phyloP scores from a whole-genome alignment of 1,140 invertebrate species.

The Caerostris darwini region DNA sequence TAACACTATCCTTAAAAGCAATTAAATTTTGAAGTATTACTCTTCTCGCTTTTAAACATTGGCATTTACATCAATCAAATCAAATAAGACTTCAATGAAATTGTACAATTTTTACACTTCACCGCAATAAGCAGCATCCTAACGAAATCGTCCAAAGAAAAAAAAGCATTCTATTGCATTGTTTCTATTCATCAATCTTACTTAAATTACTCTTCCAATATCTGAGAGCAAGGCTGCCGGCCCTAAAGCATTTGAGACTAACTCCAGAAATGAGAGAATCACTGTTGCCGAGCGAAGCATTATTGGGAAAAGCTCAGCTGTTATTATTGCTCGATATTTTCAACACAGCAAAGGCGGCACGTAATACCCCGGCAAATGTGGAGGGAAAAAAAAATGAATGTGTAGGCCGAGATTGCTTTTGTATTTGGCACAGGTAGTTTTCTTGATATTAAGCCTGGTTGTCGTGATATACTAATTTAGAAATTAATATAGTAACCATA shows the following conservation, averaged over 20 bases:
- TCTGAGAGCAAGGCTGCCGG: conserved; percentile 1
- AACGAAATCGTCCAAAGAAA: not conserved
- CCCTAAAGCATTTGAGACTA: conserved; percentile 51
- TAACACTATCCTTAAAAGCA: not conserved
- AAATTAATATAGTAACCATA: not conserved
- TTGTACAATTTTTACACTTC: not conserved
- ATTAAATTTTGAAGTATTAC: not conserved
- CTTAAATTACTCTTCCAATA: conserved; percentile 64
- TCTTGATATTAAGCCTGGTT: not conserved
- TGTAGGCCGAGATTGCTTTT: not conserved
- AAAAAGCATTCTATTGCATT: conserved; percentile 35
- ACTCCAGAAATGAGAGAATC: conserved; percentile 52
- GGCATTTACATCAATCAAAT: not conserved
- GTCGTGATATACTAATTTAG: not conserved
- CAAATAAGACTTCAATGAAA: not conserved
- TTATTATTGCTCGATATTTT: conserved; percentile 41
- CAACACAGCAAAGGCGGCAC: not conserved
- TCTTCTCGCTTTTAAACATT: not conserved
- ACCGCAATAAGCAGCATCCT: not conserved
- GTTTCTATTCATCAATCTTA: conserved; percentile 57
- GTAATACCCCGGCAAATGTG: not conserved
- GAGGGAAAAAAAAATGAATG: not conserved
- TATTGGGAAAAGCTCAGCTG: conserved; percentile 59
- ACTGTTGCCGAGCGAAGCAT: conserved; percentile 53
- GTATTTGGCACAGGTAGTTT: not conserved